Evolutionary conservation across 2,888 invertebrate species (phyloP), one percentile per base, ranked within the genome.

Genomic region (Atethmia centrago): DNA sequence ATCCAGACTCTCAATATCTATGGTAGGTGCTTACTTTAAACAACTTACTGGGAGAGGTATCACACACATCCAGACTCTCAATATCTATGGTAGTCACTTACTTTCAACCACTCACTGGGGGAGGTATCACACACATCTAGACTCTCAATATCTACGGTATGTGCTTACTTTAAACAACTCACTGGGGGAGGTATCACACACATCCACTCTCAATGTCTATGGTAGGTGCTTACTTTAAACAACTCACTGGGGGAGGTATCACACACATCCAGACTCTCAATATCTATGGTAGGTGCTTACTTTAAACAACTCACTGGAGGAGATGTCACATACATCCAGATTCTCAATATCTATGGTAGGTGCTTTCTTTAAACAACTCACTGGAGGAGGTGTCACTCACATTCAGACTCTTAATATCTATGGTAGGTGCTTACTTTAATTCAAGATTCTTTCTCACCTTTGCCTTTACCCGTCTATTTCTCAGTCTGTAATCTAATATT

Each of bases 321-420:
- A 97, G 73, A 97, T 97, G n/a, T 97, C 97, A 53, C 98, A 98
- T 92, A 97, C 98, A 63, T 98, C 98, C 40, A 96, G 98, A 85
- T n/a, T n/a, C 97, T 98, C 63, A 98, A 98, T 93, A 98, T 98
- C 90, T 98, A 98, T 92, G 98, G 98, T 98, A 96, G 93, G n/a
- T 25, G n/a, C n/a, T n/a, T n/a, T n/a, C n/a, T n/a, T n/a, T n/a
- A n/a, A n/a, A n/a, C 77, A 98, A 98, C 93, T 97, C 97, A 7
- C 96, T 98, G 76, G 98, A 98, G 64, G 97, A 97, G 73, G 97
- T 97, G n/a, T 97, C 97, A 53, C 98, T 98, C 92, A 97, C 98
- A 63, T 98, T 98, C 40, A 96, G 98, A 85, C 97, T 98, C 63
- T n/a, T n/a, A 98, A 98, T 93, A 98, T 98, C 90, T 98, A 98